phyloP scores from a whole-genome alignment of 2,888 invertebrate genomes.

The Hermaeophaga mercurialis region DNA sequence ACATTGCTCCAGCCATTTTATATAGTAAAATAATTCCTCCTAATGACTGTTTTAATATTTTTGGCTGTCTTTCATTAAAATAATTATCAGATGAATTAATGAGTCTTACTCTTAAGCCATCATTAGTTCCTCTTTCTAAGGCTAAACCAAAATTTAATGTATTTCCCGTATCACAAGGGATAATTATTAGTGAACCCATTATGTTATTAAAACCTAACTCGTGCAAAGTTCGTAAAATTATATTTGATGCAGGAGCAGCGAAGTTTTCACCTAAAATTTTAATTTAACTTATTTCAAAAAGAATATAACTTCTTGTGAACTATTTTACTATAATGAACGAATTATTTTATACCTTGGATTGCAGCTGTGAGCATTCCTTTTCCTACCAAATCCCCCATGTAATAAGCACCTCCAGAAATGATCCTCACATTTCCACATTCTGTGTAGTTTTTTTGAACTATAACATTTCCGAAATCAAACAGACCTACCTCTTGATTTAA shows the following conservation, averaged over 20 bases:
- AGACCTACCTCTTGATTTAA: slow-evolving; percentile 49
- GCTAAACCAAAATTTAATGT: slow-evolving; percentile 83
- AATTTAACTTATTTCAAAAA: slow-evolving; percentile 3
- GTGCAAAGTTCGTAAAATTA: slow-evolving; percentile 50
- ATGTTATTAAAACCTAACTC: slow-evolving; percentile 49
- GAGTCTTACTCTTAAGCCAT: slow-evolving; percentile 62
- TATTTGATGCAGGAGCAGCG: slow-evolving; percentile 46
- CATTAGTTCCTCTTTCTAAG: slow-evolving; percentile 70
- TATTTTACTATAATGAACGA: too few relatives aligned
- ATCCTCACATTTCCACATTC: slow-evolving; percentile 59
- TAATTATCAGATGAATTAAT: slow-evolving; percentile 74
- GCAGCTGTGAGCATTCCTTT: slow-evolving; percentile 79
- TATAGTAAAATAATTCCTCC: slow-evolving; percentile 62
- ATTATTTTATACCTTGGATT: slow-evolving; percentile 63
- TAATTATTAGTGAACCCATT: slow-evolving; percentile 73
- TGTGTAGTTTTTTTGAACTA: slow-evolving; percentile 50
- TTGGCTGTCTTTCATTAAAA: slow-evolving; percentile 52
- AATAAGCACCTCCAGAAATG: slow-evolving; percentile 74
- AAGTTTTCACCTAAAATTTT: slow-evolving; percentile 47
- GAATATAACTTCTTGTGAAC: too few relatives aligned
- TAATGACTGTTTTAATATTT: slow-evolving; percentile 55
- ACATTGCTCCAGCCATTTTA: slow-evolving; percentile 78
- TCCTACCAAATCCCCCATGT: slow-evolving; percentile 64
- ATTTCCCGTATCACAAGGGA: slow-evolving; percentile 80
- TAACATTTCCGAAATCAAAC: slow-evolving; percentile 52